Evolutionary conservation across 2,113 vertebrate species (phyloP), one percentile per base, ranked within the genome.

Genomic region (Axis porcinus): DNA sequence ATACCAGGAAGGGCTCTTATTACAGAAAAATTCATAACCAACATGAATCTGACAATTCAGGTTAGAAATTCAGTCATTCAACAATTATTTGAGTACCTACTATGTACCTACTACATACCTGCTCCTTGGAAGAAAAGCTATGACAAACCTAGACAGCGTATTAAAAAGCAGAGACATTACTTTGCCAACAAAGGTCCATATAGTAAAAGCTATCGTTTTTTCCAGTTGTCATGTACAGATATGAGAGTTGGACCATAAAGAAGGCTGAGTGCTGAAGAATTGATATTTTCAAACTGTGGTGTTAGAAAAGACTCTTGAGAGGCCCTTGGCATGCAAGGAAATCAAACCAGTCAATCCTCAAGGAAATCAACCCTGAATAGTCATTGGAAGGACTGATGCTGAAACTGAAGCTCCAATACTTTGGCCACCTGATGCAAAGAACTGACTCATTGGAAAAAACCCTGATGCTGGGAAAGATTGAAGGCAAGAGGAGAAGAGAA

Each of bases 1-100:
- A 47, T 94, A 95, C 83, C 96, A 97, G 96, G 96, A 97, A 97
- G 57, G 60, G 55, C 47, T 78, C 33, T 85, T 52, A 92, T 96
- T 83, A 96, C 23, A 91, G 30, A 95, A 54, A 96, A 97, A 93
- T 82, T 93, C 92, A 96, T 47, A 93, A 43, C 88, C 89, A 89
- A 50, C 67, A 74, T 89, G 25, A 67, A 81, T 52, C 78, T 94
- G 45, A 28, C 82, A 88, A 74, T 87, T 86, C 52, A 81, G 58
- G 81, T 89, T 64, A 89, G 62, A 98, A 95, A 91, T 64, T 93
- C 50, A 47, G 58, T 90, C 45, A 62, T 70, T 96, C 27, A 94
- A 47, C 23, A 91, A 89, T 91, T 81, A 82, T 47, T 67, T 89
- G 47, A 83, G 9, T 62, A 57, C 64, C 57, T 91, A 30, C 16